These are phyloP conservation scores for Hemaris fuciformis DNA, from an alignment of 2,888 invertebrate species.

Conservation along the genomic window DNA sequence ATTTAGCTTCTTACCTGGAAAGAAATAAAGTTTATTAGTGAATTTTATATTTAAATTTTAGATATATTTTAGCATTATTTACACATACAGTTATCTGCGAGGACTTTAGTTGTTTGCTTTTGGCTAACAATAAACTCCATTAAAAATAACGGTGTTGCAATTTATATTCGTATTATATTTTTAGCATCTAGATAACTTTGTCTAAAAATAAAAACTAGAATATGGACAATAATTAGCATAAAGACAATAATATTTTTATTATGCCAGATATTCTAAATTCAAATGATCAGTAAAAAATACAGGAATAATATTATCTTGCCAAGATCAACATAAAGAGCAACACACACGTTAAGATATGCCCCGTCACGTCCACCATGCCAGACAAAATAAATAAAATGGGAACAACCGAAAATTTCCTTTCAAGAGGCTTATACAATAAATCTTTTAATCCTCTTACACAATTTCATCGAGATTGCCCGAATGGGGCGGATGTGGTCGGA, in stretches of 20 bases:
- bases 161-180: neutral
- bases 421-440: constrained; percentile 73
- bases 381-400: constrained; percentile 63
- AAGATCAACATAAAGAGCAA: neutral
- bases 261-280: neutral
- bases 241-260: neutral
- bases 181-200: neutral
- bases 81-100: neutral
- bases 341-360: constrained; percentile 2
- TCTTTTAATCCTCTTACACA: constrained; percentile 78
- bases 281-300: neutral
- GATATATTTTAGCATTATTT: neutral
- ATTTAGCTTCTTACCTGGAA: constrained; percentile 16
- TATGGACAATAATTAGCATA: neutral
- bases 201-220: neutral
- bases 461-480: constrained; percentile 73
- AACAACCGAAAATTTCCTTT: constrained; percentile 70
- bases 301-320: neutral
- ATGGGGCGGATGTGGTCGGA: constrained; percentile 28
- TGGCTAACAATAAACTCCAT: neutral
- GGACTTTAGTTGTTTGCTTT: neutral
- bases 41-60: neutral
- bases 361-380: constrained; percentile 2
- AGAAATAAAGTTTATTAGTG: neutral
- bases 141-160: neutral